A percentile compares a stretch with the other conserved stretches of the same genome.
These are phyloP conservation scores for Coracias cyanogaster DNA, from an alignment of 2,797 vertebrate genomes.

Conservation along the genomic window DNA sequence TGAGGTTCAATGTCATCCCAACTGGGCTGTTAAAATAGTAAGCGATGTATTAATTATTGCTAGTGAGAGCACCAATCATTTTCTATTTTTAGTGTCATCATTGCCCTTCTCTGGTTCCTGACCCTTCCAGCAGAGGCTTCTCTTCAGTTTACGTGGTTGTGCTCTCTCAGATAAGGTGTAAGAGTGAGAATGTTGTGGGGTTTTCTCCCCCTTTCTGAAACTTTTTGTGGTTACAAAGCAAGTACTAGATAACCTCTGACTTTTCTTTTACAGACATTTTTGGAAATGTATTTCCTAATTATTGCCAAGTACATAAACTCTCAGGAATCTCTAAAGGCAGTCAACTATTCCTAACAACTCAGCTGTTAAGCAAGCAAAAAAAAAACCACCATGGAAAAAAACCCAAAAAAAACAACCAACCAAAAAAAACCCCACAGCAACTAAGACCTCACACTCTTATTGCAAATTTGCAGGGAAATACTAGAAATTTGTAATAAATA, in stretches of 20 bases:
- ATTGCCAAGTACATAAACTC: neutral
- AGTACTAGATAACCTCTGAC: neutral
- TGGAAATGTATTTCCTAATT: neutral
- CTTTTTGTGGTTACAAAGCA: neutral
- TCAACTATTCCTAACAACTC: neutral
- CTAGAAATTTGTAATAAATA: neutral
- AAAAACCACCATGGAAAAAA: neutral
- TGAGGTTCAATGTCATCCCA: neutral
- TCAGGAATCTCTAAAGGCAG: neutral
- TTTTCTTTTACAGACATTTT: neutral
- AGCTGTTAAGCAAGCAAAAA: neutral
- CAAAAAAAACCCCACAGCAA: neutral
- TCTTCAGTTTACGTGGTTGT: neutral
- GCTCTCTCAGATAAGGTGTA: neutral
- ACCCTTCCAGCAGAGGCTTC: neutral
- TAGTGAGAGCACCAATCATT: neutral
- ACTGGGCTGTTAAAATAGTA: neutral
- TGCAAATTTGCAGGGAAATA: neutral
- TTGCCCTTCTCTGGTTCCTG: slow-evolving; percentile 46
- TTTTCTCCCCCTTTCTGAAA: neutral
- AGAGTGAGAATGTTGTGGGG: neutral
- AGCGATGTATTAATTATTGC: neutral
- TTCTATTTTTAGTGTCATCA: slow-evolving; percentile 46
- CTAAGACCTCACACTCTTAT: neutral
- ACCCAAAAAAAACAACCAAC: neutral